phyloP scores from a whole-genome alignment of 2,797 vertebrate genomes.

The Holocentrus rufus region DNA sequence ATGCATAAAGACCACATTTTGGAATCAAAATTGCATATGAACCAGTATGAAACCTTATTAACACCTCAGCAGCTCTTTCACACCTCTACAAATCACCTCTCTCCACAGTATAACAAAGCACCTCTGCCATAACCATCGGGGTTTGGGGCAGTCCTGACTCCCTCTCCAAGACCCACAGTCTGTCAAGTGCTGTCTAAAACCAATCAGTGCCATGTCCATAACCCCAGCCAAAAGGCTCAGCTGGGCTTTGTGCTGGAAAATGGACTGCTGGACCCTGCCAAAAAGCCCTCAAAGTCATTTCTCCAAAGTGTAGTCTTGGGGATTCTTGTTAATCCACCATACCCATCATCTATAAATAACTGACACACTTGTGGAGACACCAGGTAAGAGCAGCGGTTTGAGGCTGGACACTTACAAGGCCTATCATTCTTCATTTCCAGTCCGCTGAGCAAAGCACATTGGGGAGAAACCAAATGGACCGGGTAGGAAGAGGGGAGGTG shows the following conservation, averaged over 20 bases:
- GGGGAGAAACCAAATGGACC: slow-evolving; percentile 58
- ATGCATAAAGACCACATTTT: neutral
- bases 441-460: slow-evolving; percentile 74
- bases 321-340: slow-evolving; percentile 78
- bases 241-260: slow-evolving; percentile 73
- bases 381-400: slow-evolving; percentile 62
- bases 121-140: slow-evolving; percentile 40
- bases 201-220: slow-evolving; percentile 57
- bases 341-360: slow-evolving; percentile 79
- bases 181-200: slow-evolving; percentile 58
- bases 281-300: slow-evolving; percentile 77
- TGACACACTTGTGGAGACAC: slow-evolving; percentile 65
- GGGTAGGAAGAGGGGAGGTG: slow-evolving; percentile 57
- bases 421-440: slow-evolving; percentile 77
- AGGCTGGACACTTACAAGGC: slow-evolving; percentile 65
- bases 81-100: slow-evolving; percentile 23
- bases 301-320: slow-evolving; percentile 73
- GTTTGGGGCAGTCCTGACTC: slow-evolving; percentile 44
- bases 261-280: slow-evolving; percentile 71
- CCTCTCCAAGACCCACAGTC: slow-evolving; percentile 47
- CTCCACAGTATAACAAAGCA: slow-evolving; percentile 27
- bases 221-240: slow-evolving; percentile 73
- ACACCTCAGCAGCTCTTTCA: neutral
- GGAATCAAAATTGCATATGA: neutral
- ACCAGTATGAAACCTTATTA: neutral